phyloP scores from a whole-genome alignment of 2,888 invertebrate species.

The Drepana falcataria region DNA sequence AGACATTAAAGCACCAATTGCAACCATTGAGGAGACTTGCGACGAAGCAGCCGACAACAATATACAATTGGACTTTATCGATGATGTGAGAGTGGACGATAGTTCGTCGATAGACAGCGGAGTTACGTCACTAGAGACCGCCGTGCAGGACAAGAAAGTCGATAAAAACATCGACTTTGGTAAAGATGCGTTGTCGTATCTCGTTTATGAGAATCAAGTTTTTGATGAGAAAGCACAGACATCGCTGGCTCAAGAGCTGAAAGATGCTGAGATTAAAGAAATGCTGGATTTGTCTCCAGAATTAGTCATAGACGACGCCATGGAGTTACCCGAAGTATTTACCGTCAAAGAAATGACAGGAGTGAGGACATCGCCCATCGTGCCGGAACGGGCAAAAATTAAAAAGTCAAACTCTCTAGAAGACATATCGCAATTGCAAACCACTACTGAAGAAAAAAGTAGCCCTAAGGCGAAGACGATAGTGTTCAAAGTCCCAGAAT shows the following conservation, averaged over 20 bases:
- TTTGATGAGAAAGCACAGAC: slow-evolving; percentile 30
- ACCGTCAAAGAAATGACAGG: slow-evolving; percentile 45
- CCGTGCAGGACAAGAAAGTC: slow-evolving; percentile 12
- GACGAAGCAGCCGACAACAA: slow-evolving; percentile 47
- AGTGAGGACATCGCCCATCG: slow-evolving; percentile 46
- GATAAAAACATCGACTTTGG: slow-evolving; percentile 52
- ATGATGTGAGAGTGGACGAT: slow-evolving; percentile 45
- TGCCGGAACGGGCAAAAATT: slow-evolving; percentile 62
- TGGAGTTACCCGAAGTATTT: slow-evolving; percentile 50
- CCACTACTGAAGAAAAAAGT: slow-evolving; percentile 32
- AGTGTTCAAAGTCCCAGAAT: slow-evolving; percentile 63
- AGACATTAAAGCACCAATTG: slow-evolving; percentile 58
- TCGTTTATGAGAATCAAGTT: slow-evolving; percentile 54
- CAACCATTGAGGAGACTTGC: slow-evolving; percentile 61
- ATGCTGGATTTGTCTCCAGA: slow-evolving; percentile 65
- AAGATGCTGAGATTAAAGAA: slow-evolving; percentile 61
- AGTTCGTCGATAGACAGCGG: slow-evolving; percentile 23
- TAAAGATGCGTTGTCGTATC: slow-evolving; percentile 63
- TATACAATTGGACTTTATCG: slow-evolving; percentile 48
- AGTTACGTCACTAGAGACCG: slow-evolving; percentile 21
- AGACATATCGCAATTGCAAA: slow-evolving; percentile 42
- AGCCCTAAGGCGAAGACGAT: slow-evolving; percentile 56
- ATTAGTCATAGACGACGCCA: slow-evolving; percentile 55
- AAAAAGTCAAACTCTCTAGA: slow-evolving; percentile 65
- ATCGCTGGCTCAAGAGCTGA: slow-evolving; percentile 57